Evolutionary conservation across 1,140 invertebrate genomes (phyloP), one percentile per base, ranked within the genome.

Genomic region (Amyelois transitella): DNA sequence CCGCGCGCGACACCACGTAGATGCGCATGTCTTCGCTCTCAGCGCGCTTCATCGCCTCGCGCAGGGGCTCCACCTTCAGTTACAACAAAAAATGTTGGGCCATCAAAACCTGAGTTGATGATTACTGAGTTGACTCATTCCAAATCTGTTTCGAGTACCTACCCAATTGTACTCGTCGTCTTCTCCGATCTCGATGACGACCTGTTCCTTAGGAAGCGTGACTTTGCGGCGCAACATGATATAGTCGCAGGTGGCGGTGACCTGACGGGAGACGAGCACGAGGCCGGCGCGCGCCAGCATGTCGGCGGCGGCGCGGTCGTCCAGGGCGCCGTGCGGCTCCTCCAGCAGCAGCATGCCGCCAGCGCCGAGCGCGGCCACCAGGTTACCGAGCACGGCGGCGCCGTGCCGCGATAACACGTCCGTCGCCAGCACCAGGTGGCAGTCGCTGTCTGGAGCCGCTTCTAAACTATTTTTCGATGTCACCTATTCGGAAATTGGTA

Each of bases 151-250:
- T n/a, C 22, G 22, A 24, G 22, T 8, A 38, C 0, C 95, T 8
- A 99, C 91, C 97, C 97, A 99, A 1, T 76, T 77, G 70, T 93
- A 96, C 64, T 92, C 91, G 67, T 91, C 91, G 49, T 91, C 92
- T 66, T 94, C 93, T 0, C 90, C 91, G 18, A 94, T 88, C 55
- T 94, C 91, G 0, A 93, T 71, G 3, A 90, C 81, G 0, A 90
- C 76, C 45, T 88, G 73, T 0, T 50, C 55, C 3, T 77, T 38
- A 4, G 81, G 79, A 7, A 89, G 32, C 32, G 84, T 69, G 7
- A 88, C 67, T 0, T 57, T 62, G 58, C 89, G 90, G 19, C 93
- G 91, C 2, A 94, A 79, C 17, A 95, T 72, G 7, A 94, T 48
- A 52, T 92, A 91, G 21, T 89, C 83, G 57, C 91, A 92, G 20